A percentile compares a stretch with the other conserved stretches of the same genome.
Conservation (phyloP, 2,888 invertebrate species). For the Ichneumoninae sp. region DNA sequence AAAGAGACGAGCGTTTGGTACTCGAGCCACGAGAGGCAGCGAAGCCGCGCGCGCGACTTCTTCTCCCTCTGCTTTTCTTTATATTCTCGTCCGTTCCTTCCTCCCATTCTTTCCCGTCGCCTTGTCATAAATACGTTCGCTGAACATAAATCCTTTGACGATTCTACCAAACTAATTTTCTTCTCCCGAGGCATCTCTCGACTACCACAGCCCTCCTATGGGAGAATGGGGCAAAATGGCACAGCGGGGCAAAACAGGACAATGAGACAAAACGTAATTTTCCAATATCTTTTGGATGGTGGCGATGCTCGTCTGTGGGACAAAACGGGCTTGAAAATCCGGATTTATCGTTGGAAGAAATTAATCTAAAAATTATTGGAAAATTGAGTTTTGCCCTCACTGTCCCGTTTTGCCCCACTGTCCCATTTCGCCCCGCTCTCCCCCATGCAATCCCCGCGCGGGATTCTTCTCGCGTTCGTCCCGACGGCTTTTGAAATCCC, state of each 20-base stretch:
- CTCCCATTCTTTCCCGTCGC: constrained; percentile 48
- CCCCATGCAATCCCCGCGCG: not conserved
- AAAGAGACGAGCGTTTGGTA: constrained; percentile 45
- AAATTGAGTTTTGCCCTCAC: too few species aligned
- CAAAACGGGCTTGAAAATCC: too few species aligned
- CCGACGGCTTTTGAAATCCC: constrained; percentile 49
- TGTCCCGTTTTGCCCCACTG: too few species aligned
- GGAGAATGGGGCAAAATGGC: too few species aligned
- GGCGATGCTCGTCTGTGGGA: too few species aligned
- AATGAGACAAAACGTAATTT: too few species aligned
- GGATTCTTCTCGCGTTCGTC: constrained; percentile 18
- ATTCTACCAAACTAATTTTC: constrained; percentile 72
- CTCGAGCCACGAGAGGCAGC: constrained; percentile 62
- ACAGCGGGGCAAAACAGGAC: too few species aligned
- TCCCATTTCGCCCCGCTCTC: too few species aligned
- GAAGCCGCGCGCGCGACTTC: constrained; percentile 38
- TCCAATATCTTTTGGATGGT: too few species aligned
- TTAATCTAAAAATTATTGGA: too few species aligned
- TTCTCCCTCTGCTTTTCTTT: constrained; percentile 48
- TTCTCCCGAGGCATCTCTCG: constrained; percentile 49
- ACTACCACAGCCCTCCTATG: constrained; percentile 28
- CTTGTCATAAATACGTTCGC: constrained; percentile 72
- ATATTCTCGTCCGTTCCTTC: constrained; percentile 56
- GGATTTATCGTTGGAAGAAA: too few species aligned
- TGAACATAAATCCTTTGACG: constrained; percentile 71